A percentile compares a stretch with the other conserved stretches of the same genome.
These are phyloP conservation scores for Labeo calbasu DNA, from an alignment of 2,797 vertebrate species.

Conservation along the genomic window DNA sequence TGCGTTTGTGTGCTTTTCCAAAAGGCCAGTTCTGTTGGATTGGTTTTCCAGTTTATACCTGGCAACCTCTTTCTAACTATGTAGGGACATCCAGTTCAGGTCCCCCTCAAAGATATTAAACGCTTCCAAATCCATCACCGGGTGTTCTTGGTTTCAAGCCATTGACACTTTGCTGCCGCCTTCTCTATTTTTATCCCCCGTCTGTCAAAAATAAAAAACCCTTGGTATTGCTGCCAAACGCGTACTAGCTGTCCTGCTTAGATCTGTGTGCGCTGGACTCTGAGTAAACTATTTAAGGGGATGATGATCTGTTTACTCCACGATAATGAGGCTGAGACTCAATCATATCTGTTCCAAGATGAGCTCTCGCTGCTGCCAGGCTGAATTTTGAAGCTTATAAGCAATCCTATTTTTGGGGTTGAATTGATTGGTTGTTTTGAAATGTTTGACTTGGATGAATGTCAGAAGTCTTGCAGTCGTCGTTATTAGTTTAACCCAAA, in stretches of 20 bases:
- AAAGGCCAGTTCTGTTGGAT: conserved; percentile 2
- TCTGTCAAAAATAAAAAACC: conserved; percentile 33
- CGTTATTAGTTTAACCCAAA: neutral
- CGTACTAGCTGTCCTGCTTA: conserved; percentile 1
- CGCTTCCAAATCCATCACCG: conserved; percentile 5
- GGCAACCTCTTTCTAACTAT: neutral
- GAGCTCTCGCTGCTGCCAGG: neutral
- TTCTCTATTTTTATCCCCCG: conserved; percentile 19
- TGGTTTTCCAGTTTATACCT: conserved; percentile 18
- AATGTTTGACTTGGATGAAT: neutral
- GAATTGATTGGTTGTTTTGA: neutral
- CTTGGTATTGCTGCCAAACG: neutral
- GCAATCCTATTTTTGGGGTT: conserved; percentile 10
- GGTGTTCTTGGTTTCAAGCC: conserved; percentile 34
- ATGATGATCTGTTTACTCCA: neutral
- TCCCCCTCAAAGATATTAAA: neutral
- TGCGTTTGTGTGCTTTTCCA: conserved; percentile 42
- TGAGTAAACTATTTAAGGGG: conserved; percentile 3
- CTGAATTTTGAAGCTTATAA: conserved; percentile 4
- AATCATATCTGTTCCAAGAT: neutral
- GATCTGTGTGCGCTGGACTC: neutral
- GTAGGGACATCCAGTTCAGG: neutral
- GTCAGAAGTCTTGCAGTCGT: neutral
- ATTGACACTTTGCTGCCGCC: neutral
- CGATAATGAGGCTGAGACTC: neutral